phyloP scores from a whole-genome alignment of 2,888 invertebrate genomes.

The Apodemia zela region DNA sequence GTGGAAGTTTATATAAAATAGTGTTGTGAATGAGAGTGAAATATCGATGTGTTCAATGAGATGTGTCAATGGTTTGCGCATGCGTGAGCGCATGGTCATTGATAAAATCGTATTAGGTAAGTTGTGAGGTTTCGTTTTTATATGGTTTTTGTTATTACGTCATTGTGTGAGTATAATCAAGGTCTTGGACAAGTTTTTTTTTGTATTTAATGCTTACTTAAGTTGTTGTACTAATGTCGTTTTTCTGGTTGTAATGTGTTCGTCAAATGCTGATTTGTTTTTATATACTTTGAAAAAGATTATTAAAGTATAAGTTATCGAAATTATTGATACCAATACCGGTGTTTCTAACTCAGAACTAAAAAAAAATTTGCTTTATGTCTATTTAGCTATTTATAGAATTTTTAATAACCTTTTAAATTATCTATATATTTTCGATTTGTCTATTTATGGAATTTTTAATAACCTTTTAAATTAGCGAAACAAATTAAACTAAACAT shows the following conservation, averaged over 20 bases:
- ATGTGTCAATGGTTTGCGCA: conserved; percentile 70
- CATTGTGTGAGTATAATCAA: neutral
- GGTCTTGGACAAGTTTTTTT: neutral
- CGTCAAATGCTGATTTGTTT: neutral
- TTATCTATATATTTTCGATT: too few species aligned
- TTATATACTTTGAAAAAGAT: too few species aligned
- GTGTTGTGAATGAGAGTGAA: conserved; percentile 31
- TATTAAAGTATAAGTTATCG: too few species aligned
- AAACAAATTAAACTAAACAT: too few species aligned
- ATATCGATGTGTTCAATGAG: conserved; percentile 44
- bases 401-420: too few species aligned
- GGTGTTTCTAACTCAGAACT: too few species aligned
- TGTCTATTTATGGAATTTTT: too few species aligned
- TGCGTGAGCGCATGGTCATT: conserved; percentile 53
- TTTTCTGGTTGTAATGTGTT: neutral
- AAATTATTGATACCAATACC: too few species aligned
- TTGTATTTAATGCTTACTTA: neutral
- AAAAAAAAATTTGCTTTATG: too few species aligned
- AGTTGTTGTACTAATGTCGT: neutral
- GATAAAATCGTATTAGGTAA: conserved; percentile 60
- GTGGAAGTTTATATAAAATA: conserved; percentile 45
- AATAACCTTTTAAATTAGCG: too few species aligned
- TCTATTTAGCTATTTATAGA: too few species aligned
- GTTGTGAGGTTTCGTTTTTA: conserved; percentile 28
- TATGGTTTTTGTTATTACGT: conserved; percentile 14